Evolutionary conservation across 2,888 invertebrate genomes (phyloP).

Genomic region (Tiliacea aurago): DNA sequence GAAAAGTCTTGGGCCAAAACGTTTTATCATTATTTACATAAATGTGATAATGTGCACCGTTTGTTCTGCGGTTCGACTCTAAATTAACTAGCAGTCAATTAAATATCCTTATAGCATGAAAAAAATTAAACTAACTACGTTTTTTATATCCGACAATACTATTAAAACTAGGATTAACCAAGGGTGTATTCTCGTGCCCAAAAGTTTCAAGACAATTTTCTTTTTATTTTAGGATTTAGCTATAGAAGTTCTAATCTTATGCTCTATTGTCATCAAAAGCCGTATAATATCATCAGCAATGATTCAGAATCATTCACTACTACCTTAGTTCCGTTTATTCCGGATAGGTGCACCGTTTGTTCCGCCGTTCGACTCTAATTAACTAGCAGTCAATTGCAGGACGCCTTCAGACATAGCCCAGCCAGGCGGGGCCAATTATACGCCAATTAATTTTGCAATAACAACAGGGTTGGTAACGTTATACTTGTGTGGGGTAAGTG

Average conservation of each 20-base stretch:
- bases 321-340: conserved; percentile 68
- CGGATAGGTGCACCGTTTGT: conserved; percentile 75
- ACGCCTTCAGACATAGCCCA: conserved; percentile 84
- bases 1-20: background rate
- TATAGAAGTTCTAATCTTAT: no score
- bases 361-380: conserved; percentile 83
- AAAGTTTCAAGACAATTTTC: background rate
- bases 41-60: background rate
- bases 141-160: background rate
- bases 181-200: background rate
- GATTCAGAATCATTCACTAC: conserved; percentile 28
- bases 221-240: no score
- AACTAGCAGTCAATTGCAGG: conserved; percentile 88
- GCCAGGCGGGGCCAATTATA: conserved; percentile 85
- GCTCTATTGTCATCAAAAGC: no score
- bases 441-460: conserved; percentile 89
- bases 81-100: no score
- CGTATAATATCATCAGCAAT: background rate
- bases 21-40: background rate
- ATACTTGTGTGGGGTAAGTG: conserved; percentile 52
- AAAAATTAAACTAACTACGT: background rate
- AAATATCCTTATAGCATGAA: background rate
- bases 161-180: background rate
- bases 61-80: no score
- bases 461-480: conserved; percentile 70